Base-by-base conservation (phyloP, 2,113 vertebrate genomes). In the Gymnarchus niloticus region DNA sequence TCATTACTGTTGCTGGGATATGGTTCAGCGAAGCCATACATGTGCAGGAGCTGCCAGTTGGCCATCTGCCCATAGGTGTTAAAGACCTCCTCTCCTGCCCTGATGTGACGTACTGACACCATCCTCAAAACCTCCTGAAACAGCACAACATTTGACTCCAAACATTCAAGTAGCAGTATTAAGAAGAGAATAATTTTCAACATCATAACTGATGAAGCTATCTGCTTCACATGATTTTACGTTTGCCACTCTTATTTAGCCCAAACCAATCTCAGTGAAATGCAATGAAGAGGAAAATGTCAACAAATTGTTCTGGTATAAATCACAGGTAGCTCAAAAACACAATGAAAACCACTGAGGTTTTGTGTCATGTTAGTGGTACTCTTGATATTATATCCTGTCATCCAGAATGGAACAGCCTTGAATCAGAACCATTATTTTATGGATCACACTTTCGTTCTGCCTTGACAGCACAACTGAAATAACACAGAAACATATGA, bases 21-120 rank as follows among this genome's bases (percentile, higher is more conserved):
- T 0, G 95, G 95, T 90, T 99, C 96, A 0, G 94, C 92, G 19
- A 99, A 99, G 81, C 98, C 97, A 0, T 99, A 99, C 98, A 99
- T 99, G 61, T 99, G 98, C 33, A 99, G 93, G 81, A 99, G 95
- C 88, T 99, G 97, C 97, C 97, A 98, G 91, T 98, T 99, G 84
- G 97, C 96, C 95, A 98, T 95, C 88, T 98, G 94, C 9, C 98
- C 98, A 0, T 99, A 99, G 0, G 97, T 99, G 93, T 99, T 99
- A 87, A 99, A 99, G 41, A 99, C 93, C 91, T 99, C 98, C 56
- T 96, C 92, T 0, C 96, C 97, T 89, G 93, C 93, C 44, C 1
- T 9, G 48, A 98, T 89, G 0, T 88, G 87, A n/a, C 88, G 93
- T 0, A 96, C 93, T 0, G 95, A 95, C 2, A 98, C 95, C 97